Conservation (phyloP, 2,797 vertebrate species). For the Scleropages formosus region DNA sequence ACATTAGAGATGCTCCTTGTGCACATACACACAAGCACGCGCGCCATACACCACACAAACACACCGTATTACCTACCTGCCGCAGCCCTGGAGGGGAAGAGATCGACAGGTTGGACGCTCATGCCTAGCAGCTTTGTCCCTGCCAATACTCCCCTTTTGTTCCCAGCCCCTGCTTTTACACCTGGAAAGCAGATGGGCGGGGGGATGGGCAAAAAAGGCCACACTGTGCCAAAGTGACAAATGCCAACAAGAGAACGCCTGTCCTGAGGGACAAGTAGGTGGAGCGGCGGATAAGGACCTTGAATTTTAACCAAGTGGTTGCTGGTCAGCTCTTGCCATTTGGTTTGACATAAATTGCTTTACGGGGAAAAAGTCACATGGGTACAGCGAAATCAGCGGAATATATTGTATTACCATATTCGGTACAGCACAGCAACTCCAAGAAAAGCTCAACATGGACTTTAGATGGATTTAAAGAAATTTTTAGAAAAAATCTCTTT, state of each 20-base stretch:
- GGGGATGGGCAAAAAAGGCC: neutral
- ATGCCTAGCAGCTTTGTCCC: too few relatives aligned
- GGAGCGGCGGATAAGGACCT: neutral
- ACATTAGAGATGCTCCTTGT: too few relatives aligned
- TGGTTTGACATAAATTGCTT: neutral
- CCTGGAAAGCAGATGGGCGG: neutral
- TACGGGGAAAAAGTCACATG: neutral
- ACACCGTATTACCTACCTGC: neutral
- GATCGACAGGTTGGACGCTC: neutral
- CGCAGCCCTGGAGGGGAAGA: neutral
- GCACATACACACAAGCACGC: neutral
- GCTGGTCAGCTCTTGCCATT: neutral
- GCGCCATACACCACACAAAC: too few relatives aligned
- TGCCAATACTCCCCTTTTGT: too few relatives aligned
- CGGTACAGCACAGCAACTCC: too few relatives aligned
- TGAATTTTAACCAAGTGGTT: constrained; percentile 6
- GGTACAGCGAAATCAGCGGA: too few relatives aligned
- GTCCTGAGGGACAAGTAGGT: neutral
- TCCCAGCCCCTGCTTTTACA: neutral
- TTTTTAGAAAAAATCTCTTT: too few relatives aligned
- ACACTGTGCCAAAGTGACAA: neutral
- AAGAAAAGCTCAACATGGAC: too few relatives aligned
- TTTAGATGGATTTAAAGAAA: too few relatives aligned
- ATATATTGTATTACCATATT: too few relatives aligned
- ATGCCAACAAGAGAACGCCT: constrained; percentile 1